Evolutionary conservation across 2,113 vertebrate species (phyloP).

Genomic region (Jacana jacana): DNA sequence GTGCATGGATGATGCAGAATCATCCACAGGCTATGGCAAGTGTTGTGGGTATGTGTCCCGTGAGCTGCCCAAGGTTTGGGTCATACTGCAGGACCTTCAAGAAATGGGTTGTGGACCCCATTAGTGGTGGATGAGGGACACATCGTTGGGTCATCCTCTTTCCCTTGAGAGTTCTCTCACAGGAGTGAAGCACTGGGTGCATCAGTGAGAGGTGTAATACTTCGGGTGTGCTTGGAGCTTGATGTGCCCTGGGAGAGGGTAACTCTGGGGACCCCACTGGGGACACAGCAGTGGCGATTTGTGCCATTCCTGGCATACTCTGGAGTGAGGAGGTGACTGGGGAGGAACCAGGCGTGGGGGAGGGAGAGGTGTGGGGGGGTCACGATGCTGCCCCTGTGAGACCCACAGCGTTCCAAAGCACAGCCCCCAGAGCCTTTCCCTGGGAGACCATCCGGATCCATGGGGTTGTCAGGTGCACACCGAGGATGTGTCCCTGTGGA

Average conservation of each 20-base stretch:
- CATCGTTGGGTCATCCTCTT: accelerated
- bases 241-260: neutral
- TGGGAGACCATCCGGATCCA: neutral
- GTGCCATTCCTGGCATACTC: neutral
- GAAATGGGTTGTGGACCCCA: neutral
- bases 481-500: accelerated
- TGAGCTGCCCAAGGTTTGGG: neutral
- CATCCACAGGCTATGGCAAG: no score
- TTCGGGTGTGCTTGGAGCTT: neutral
- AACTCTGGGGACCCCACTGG: neutral
- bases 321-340: neutral
- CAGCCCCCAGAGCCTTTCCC: neutral
- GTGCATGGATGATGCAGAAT: accelerated
- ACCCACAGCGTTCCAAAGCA: accelerated
- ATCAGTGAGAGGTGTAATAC: no score
- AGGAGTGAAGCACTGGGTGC: neutral
- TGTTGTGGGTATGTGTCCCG: accelerated
- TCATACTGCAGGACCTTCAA: neutral
- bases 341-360: no score
- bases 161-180: accelerated
- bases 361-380: no score
- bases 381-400: accelerated
- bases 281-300: neutral
- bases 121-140: no score
- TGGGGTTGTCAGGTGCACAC: accelerated